Conservation (phyloP, 2,113 vertebrate genomes). For the Eira barbara region DNA sequence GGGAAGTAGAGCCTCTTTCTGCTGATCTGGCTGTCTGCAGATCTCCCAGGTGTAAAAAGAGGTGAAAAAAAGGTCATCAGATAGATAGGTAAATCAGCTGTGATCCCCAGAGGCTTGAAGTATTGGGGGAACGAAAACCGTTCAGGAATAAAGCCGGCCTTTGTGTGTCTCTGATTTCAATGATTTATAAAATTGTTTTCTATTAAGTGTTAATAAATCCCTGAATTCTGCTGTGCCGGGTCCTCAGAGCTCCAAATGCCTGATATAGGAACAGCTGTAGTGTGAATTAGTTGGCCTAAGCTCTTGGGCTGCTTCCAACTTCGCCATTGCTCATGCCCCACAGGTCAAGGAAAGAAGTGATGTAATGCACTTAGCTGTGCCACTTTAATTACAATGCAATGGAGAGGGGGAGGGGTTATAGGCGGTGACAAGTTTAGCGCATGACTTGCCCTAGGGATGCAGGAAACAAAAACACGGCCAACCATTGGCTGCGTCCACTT, state of each 20-base stretch:
- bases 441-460: constrained; percentile 29
- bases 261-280: neutral
- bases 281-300: constrained; percentile 46
- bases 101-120: neutral
- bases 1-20: neutral
- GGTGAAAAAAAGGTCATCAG: neutral
- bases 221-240: neutral
- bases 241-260: neutral
- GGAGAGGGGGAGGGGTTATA: constrained; percentile 52
- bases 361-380: constrained; percentile 71
- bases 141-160: neutral
- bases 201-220: neutral
- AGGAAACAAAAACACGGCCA: constrained; percentile 20
- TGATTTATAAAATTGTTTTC: neutral
- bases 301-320: constrained; percentile 63
- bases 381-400: constrained; percentile 62
- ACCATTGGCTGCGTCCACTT: constrained; percentile 40
- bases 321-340: constrained; percentile 22
- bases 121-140: neutral
- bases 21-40: neutral
- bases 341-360: constrained; percentile 71
- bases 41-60: neutral
- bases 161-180: constrained; percentile 12
- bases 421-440: constrained; percentile 44
- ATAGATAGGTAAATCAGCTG: neutral